These are phyloP conservation scores for Galaxias olidus DNA, from an alignment of 2,797 vertebrate genomes.

Conservation along the genomic window DNA sequence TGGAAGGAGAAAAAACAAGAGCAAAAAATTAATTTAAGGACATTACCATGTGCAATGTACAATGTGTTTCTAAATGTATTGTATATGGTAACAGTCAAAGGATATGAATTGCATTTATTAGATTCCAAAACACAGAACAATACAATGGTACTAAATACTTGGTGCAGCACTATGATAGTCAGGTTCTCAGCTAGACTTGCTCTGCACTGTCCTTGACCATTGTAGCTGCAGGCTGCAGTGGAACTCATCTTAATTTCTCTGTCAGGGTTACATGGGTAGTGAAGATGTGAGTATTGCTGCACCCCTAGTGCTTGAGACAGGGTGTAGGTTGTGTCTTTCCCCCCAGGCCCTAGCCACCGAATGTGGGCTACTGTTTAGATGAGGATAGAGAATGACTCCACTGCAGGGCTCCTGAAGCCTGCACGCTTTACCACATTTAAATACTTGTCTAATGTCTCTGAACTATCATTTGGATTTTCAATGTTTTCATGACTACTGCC, in stretches of 20 bases:
- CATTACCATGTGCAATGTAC: too few relatives aligned
- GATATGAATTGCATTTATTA: too few relatives aligned
- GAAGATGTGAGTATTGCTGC: constrained; percentile 53
- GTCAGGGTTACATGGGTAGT: constrained; percentile 52
- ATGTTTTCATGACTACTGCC: too few relatives aligned
- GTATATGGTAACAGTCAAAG: background rate
- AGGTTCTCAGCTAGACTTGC: too few relatives aligned
- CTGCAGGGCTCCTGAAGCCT: too few relatives aligned
- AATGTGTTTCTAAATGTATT: too few relatives aligned
- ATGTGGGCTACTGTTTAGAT: constrained; percentile 19
- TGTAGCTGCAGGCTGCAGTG: constrained; percentile 44
- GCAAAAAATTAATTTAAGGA: too few relatives aligned
- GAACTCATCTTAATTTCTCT: constrained; percentile 48
- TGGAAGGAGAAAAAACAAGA: constrained; percentile 58
- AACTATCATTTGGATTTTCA: too few relatives aligned
- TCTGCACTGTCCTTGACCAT: constrained; percentile 64
- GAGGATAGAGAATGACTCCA: too few relatives aligned
- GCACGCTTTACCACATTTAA: too few relatives aligned
- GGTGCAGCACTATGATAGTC: background rate
- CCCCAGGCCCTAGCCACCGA: constrained; percentile 37
- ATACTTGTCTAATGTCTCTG: too few relatives aligned
- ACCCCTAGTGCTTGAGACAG: constrained; percentile 38
- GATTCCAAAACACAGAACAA: background rate
- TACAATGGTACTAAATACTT: background rate
- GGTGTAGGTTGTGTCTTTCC: constrained; percentile 30